phyloP scores from a whole-genome alignment of 2,888 invertebrate species.

The Anorthoa munda region DNA sequence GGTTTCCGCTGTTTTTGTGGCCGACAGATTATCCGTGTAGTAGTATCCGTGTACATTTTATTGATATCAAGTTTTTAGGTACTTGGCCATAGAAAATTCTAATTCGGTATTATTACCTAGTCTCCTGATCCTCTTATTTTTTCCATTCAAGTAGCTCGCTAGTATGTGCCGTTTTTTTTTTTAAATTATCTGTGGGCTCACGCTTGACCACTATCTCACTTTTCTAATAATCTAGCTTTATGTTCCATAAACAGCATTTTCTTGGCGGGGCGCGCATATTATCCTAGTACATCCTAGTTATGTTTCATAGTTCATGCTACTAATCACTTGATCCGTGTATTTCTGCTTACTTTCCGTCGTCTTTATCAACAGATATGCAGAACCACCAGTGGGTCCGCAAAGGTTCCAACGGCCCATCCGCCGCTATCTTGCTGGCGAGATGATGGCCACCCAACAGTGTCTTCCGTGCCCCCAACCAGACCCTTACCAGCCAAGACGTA shows the following conservation, averaged over 20 bases:
- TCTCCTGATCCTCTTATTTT: background rate
- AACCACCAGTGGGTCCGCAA: conserved; percentile 86
- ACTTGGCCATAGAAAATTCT: background rate
- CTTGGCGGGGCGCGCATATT: background rate
- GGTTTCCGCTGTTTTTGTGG: conserved; percentile 66
- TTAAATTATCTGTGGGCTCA: no score
- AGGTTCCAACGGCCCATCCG: conserved; percentile 86
- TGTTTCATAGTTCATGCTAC: background rate
- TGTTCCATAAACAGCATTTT: background rate
- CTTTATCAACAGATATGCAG: conserved; percentile 80
- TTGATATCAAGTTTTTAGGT: conserved; percentile 20
- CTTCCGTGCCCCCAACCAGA: conserved; percentile 84
- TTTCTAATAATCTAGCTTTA: no score
- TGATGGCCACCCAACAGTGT: conserved; percentile 79
- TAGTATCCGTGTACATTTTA: conserved; percentile 17
- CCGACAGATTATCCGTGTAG: conserved; percentile 51
- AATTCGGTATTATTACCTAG: background rate
- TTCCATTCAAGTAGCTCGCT: background rate
- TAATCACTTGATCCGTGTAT: background rate
- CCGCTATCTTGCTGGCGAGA: conserved; percentile 83
- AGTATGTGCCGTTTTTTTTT: no score
- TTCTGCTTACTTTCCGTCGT: background rate
- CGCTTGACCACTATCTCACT: no score
- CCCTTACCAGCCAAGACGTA: conserved; percentile 73
- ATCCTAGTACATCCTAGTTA: background rate